phyloP scores from a whole-genome alignment of 2,797 vertebrate genomes.

The Chromis chromis region DNA sequence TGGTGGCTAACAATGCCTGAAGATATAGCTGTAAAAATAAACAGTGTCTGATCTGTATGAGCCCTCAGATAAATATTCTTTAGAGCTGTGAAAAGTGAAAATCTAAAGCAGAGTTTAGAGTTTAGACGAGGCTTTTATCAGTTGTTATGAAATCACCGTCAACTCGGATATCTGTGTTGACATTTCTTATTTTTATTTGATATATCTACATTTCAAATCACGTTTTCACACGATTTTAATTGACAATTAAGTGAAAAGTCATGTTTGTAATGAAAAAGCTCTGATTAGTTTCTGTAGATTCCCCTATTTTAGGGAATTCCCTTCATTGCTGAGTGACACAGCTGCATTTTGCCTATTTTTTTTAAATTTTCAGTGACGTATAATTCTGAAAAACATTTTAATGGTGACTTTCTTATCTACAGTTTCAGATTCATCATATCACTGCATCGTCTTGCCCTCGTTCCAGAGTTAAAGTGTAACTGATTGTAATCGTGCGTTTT shows the following conservation, averaged over 20 bases:
- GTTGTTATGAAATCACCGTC: background rate
- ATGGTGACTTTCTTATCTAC: background rate
- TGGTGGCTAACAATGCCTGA: background rate
- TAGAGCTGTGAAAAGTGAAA: background rate
- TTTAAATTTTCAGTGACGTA: background rate
- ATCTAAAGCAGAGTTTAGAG: too few relatives aligned
- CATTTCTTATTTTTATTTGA: background rate
- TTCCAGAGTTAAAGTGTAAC: slow-evolving; percentile 27
- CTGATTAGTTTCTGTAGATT: background rate
- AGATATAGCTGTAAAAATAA: background rate
- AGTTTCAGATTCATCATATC: background rate
- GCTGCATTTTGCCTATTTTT: background rate
- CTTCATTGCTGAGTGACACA: background rate
- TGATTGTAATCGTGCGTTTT: background rate
- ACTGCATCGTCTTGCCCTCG: background rate
- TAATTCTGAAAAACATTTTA: background rate
- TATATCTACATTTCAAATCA: too few relatives aligned
- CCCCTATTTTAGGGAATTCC: slow-evolving; percentile 4
- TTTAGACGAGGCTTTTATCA: too few relatives aligned
- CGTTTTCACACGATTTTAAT: too few relatives aligned
- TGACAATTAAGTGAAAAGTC: too few relatives aligned
- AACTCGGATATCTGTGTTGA: background rate
- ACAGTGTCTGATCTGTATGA: background rate
- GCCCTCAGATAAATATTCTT: background rate
- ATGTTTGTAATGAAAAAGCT: too few relatives aligned